Evolutionary conservation across 2,797 vertebrate species (phyloP), one percentile per base, ranked within the genome.

Genomic region (Poliocrania exsul): DNA sequence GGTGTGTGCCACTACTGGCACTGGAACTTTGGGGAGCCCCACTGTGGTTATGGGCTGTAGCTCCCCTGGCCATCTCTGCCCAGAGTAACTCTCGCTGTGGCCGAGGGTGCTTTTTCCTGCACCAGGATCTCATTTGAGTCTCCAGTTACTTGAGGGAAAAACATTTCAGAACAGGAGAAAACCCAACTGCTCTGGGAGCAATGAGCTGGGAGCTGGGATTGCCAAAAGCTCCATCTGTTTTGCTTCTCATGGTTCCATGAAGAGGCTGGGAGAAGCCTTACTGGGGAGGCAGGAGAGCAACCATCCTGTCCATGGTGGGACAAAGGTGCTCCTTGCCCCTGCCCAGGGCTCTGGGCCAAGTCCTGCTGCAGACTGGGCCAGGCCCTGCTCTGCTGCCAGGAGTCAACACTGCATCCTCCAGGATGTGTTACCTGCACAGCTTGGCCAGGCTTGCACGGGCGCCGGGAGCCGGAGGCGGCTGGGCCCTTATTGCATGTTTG

Each of bases 171-270:
- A 95, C 69, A 88, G 86, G 96, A 95, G 92, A 94, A 92, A 93
- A 96, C 88, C 90, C 94, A 96, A 93, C 92, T 93, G 83, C 58
- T 92, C 35, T 6, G 5, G 7, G 20, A 88, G 13, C 11, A 37
- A 86, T 85, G 91, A 77, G 79, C 92, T 74, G 92, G 87, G 85
- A 64, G 72, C 25, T 49, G 81, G 44, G 14, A 50, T 54, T 95
- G 97, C 97, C 97, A 96, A 95, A 89, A 80, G 44, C 85, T 70
- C 96, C 96, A 97, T 96, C 97, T 96, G 97, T 70, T 86, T 96
- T 96, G 80, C 62, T 91, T 97, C 85, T 65, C 42, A 75, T 25
- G 88, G 47, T 94, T 78, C 49, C 8, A 7, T 37, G 28, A 57
- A 78, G 94, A 94, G 90, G 92, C 58, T 54, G 83, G 77, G 87